Evolutionary conservation across 2,797 vertebrate genomes (phyloP).

Genomic region (Varecia variegata): DNA sequence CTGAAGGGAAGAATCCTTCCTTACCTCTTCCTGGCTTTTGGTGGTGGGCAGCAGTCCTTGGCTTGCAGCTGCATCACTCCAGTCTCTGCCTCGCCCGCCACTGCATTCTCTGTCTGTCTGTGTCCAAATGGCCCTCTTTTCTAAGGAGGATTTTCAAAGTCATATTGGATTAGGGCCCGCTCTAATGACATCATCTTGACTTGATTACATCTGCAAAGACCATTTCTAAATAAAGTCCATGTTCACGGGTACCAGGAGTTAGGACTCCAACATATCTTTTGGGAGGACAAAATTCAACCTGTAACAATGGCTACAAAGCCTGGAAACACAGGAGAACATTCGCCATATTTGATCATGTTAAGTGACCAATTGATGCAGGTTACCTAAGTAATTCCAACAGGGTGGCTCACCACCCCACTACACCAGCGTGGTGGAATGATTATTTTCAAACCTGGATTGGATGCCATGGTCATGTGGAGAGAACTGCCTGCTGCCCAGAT

Average conservation of each 20-base stretch:
- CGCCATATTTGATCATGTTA: not conserved
- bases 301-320: not conserved
- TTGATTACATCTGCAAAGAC: not conserved
- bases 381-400: not conserved
- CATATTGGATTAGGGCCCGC: not conserved
- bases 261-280: not conserved
- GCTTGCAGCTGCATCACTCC: not conserved
- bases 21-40: not conserved
- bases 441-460: not conserved
- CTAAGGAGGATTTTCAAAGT: not conserved
- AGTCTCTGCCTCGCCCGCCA: too few relatives aligned
- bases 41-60: rapidly evolving
- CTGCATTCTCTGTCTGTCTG: not conserved
- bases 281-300: not conserved
- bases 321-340: not conserved
- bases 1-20: rapidly evolving
- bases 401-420: not conserved
- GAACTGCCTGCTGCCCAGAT: not conserved
- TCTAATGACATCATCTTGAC: not conserved
- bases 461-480: not conserved
- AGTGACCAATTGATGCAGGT: not conserved
- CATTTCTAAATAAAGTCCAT: not conserved
- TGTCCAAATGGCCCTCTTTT: not conserved
- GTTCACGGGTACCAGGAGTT: not conserved
- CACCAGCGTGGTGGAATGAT: not conserved